Percentiles rank a stretch among this genome's conserved stretches.
phyloP scores from a whole-genome alignment of 1,140 invertebrate species.

The Chrysomallon squamiferum region DNA sequence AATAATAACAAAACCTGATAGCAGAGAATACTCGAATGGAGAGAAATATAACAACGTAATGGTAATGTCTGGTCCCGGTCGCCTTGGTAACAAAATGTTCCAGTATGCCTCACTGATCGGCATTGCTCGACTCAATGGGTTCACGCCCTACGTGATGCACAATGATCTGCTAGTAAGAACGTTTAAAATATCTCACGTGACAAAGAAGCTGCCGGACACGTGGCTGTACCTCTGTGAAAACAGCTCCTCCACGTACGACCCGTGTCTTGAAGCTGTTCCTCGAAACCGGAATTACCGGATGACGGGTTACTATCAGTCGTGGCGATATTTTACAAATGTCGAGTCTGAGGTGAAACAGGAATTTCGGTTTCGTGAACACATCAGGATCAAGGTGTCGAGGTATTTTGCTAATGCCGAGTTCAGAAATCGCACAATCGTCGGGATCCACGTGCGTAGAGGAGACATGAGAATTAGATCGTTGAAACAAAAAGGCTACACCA shows the following conservation, averaged over 20 bases:
- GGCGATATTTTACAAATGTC: constrained; percentile 20
- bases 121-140: not conserved
- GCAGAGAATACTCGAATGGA: too few species aligned
- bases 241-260: not conserved
- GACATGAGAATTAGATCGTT: not conserved
- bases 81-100: constrained; percentile 5
- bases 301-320: constrained; percentile 20
- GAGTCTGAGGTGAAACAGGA: constrained; percentile 7
- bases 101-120: not conserved
- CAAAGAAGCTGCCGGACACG: too few species aligned
- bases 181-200: not conserved
- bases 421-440: constrained; percentile 8
- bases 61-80: not conserved
- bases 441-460: constrained; percentile 20
- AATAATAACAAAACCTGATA: too few species aligned
- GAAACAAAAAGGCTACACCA: constrained; percentile 1
- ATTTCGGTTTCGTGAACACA: constrained; percentile 6
- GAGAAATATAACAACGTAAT: too few species aligned
- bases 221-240: not conserved
- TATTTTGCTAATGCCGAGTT: not conserved
- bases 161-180: not conserved
- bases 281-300: not conserved
- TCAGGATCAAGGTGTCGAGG: not conserved
- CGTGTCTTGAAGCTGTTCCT: not conserved
- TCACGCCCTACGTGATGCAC: not conserved